These are phyloP conservation scores for Neotragus pygmaeus DNA, from an alignment of 2,113 vertebrate species.

Conservation along the genomic window DNA sequence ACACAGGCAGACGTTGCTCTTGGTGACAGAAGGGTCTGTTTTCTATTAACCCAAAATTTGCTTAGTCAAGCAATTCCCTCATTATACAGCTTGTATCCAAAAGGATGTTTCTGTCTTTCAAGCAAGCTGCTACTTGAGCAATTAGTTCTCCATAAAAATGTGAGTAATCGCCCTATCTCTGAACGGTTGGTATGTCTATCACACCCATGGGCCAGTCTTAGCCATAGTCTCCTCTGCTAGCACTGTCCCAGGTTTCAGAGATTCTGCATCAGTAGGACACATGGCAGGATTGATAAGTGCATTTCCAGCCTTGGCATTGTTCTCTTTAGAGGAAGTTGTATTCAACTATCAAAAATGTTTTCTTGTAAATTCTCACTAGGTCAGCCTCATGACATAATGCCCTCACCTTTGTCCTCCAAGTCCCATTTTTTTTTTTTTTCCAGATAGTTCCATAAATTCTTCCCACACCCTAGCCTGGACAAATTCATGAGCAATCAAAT, in stretches of 20 bases:
- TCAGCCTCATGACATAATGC: neutral
- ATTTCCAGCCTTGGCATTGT: neutral
- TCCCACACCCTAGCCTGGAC: neutral
- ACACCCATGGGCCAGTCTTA: neutral
- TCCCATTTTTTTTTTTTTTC: neutral
- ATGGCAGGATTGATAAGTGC: accelerated
- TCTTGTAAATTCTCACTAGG: neutral
- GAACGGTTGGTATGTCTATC: neutral
- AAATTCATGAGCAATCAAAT: neutral
- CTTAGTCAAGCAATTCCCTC: constrained; percentile 50
- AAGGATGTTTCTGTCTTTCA: constrained; percentile 27
- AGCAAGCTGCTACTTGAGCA: constrained; percentile 33
- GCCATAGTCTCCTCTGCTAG: neutral
- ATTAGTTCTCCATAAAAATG: constrained; percentile 31
- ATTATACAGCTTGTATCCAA: constrained; percentile 28
- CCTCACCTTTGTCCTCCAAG: neutral
- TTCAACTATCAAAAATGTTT: neutral
- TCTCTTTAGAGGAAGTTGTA: neutral
- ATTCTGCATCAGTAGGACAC: neutral
- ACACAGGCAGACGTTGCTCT: neutral
- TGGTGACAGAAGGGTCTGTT: constrained; percentile 35
- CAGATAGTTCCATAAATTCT: neutral
- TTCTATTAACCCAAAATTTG: constrained; percentile 56
- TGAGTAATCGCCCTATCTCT: neutral
- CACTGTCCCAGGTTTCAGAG: neutral